Evolutionary conservation across 2,113 vertebrate species (phyloP), one percentile per base, ranked within the genome.

Genomic region (Chascanopsetta lugubris): DNA sequence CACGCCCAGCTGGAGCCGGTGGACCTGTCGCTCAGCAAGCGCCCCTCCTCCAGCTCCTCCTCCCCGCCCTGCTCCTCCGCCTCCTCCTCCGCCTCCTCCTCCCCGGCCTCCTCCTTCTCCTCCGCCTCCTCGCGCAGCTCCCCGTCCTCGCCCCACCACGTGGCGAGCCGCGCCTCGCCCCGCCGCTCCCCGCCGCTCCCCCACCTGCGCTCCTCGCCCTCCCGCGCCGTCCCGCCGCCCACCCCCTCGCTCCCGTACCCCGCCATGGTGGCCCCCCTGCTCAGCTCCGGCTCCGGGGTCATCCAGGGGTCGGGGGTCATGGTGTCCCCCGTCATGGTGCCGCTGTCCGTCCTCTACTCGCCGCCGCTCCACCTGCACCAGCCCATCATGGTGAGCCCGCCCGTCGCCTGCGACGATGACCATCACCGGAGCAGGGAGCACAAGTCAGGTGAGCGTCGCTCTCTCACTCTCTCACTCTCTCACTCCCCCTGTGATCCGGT

Each of bases 21-120:
- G 55, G 97, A 99, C 77, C 94, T 99, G 56, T 97, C 97, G 0
- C 86, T 97, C 81, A 96, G 94, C 91, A 98, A 96, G 85, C 93
- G 94, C 21, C 90, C 92, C 46, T 96, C 91, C 0, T 93, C 90
- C 34, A 15, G 34, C 34, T 38, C 34, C 1, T 38, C 34, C 34
- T 17, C 97, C 0, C 93, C n/a, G n/a, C n/a, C 95, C 20, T 85
- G 90, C 49, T 93, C 94, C 0, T 68, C 91, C 0, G 93, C 90
- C 72, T 92, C 75, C 26, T 94, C 94, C 20, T 93, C 95, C 6
- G 93, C 93, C 6, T 92, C 94, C 0, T 82, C 95, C 7, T 94
- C 94, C 50, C n/a, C n/a, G n/a, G 93, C 94, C 43, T 92, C 93
- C 50, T 88, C 94, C 43, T 92, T 93, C 50, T 88, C 95, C 10